phyloP scores from a whole-genome alignment of 92 coral and sea anemone genomes.

The Phenganax stokvisi region DNA sequence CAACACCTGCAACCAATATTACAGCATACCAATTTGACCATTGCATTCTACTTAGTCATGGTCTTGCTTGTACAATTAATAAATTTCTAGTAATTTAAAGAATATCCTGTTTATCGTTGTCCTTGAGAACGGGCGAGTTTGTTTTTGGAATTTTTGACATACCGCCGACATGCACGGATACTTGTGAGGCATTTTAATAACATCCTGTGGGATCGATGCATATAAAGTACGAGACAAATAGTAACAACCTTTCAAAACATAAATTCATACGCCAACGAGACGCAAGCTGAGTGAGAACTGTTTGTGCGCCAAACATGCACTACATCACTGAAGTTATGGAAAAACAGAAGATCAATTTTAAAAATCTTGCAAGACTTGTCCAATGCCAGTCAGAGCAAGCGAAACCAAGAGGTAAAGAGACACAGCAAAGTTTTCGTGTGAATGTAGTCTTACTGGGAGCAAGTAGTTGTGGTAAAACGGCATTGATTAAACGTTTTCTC shows the following conservation, averaged over 20 bases:
- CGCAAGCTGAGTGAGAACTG: constrained; percentile 15
- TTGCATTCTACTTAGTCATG: background rate
- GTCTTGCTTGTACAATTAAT: background rate
- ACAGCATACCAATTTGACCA: background rate
- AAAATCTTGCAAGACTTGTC: constrained; percentile 33
- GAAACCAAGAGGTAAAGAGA: constrained; percentile 11
- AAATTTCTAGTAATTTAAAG: constrained; percentile 4
- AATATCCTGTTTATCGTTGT: background rate
- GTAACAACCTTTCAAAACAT: constrained; percentile 18
- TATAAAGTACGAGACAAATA: constrained; percentile 3
- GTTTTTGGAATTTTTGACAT: background rate
- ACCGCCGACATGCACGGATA: constrained; percentile 16
- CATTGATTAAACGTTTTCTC: constrained; percentile 34
- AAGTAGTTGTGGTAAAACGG: constrained; percentile 33
- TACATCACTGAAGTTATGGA: constrained; percentile 31
- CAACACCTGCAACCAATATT: background rate
- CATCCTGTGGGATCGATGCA: constrained; percentile 18
- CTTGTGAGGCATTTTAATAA: constrained; percentile 20
- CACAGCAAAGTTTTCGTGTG: constrained; percentile 37
- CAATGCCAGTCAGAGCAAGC: constrained; percentile 31
- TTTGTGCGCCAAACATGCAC: constrained; percentile 14
- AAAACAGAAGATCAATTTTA: constrained; percentile 32
- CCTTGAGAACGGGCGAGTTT: constrained; percentile 18
- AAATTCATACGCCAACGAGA: background rate
- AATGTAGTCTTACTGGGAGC: constrained; percentile 33